Conservation (phyloP, 1,140 invertebrate genomes). For the Tetramorium alpestre region DNA sequence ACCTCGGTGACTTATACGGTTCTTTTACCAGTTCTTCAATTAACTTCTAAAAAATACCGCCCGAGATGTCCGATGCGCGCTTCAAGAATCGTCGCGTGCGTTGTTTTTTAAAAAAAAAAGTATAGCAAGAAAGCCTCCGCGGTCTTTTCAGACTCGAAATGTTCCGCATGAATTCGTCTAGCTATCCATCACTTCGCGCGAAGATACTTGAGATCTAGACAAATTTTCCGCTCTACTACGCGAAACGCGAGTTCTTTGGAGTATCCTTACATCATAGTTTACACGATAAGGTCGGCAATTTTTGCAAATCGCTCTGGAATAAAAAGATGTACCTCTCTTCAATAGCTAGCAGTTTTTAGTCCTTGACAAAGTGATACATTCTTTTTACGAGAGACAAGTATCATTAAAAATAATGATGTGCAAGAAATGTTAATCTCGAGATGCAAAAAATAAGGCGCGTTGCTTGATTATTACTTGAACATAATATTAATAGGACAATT, state of each 20-base stretch:
- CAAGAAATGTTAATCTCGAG: not conserved
- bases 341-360: not conserved
- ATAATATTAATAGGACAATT: not conserved
- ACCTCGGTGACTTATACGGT: constrained; percentile 68
- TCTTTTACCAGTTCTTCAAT: constrained; percentile 46
- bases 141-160: not conserved
- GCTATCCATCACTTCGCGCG: constrained; percentile 28
- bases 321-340: constrained; percentile 10
- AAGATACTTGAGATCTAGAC: constrained; percentile 40
- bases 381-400: not conserved
- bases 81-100: not conserved
- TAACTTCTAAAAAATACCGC: constrained; percentile 29
- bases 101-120: not conserved
- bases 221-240: constrained; percentile 21
- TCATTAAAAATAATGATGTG: not conserved
- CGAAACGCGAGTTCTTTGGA: not conserved
- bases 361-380: not conserved
- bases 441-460: not conserved
- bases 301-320: constrained; percentile 10
- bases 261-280: not conserved
- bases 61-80: constrained; percentile 7
- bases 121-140: not conserved
- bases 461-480: not conserved
- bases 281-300: not conserved
- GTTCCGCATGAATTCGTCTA: not conserved